phyloP scores from a whole-genome alignment of 2,797 vertebrate species.

The Pristis pectinata region DNA sequence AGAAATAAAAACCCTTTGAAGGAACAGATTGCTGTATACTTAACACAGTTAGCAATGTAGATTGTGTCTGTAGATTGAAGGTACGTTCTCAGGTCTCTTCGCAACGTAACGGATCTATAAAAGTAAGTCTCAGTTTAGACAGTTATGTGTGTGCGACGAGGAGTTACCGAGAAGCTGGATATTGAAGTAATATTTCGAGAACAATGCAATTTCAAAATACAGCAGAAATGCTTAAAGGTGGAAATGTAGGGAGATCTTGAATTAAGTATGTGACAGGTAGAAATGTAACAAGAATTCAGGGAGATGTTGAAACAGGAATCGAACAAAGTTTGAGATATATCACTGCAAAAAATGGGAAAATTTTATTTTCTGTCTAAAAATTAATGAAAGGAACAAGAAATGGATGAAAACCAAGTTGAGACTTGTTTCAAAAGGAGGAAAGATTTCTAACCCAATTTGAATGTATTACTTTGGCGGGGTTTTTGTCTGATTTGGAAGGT shows the following conservation, averaged over 20 bases:
- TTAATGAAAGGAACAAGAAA: background rate
- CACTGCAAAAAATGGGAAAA: background rate
- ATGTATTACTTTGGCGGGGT: background rate
- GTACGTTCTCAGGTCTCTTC: background rate
- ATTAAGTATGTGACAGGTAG: background rate
- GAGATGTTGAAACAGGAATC: background rate
- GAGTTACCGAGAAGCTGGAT: no score
- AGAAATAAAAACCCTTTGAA: background rate
- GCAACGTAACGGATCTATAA: background rate
- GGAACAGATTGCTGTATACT: background rate
- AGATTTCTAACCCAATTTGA: conserved; percentile 23
- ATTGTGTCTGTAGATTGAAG: background rate
- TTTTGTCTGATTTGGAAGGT: conserved; percentile 27
- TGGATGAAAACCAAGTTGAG: background rate
- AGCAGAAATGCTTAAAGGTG: background rate
- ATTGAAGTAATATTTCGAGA: background rate
- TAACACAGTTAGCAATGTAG: no score
- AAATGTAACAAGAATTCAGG: background rate
- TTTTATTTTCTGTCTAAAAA: background rate
- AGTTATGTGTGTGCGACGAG: no score
- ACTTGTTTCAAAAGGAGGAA: background rate
- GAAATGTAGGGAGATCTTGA: background rate
- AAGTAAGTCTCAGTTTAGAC: background rate
- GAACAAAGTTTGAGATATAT: background rate
- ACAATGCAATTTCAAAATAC: background rate